Base-by-base conservation (phyloP, 1,140 invertebrate genomes). In the Drosophila simulans region DNA sequence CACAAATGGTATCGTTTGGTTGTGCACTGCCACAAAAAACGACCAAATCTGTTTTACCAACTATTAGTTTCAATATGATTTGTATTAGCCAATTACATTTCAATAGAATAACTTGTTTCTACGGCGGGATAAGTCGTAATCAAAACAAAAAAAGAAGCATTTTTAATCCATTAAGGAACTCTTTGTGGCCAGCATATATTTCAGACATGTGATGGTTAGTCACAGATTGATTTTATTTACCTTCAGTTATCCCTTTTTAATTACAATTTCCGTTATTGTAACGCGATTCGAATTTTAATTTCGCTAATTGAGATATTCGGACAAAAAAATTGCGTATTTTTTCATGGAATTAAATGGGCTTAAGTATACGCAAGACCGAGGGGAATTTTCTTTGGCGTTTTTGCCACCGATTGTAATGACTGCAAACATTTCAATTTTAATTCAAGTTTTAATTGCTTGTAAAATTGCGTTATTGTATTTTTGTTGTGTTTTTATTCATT, bases 371-470 rank as follows among this genome's bases (percentile, higher is more conserved):
- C 31, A 35, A 45, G 35, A 45, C 8, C 54, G 22, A 45, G 1
- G 55, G 10, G 8, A 42, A 17, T 37, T 46, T 22, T 34, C 25
- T 49, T 40, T 39, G n/a, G 5, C 8, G 15, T 35, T 15, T 56
- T 5, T 20, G 27, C 17, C 27, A 42, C 45, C 68, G 34, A 49
- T 45, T 37, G 54, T 54, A 60, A 63, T 45, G 56, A 37, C 48
- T 52, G 49, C 52, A 74, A 75, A 84, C 81, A 83, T 76, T 78
- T 83, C 72, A 63, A 66, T 74, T 84, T 84, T 66, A 68, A 84
- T 84, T 84, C 72, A 84, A 84, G 80, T 84, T 84, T 84, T 84
- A 84, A 84, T 84, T 84, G 80, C 80, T 84, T 84, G 76, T 84
- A 72, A 84, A 84, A 84, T 80, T 84, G 71, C 37, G 55, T 80